Conservation (phyloP, 2,888 invertebrate genomes). For the Troides oblongomaculatus region DNA sequence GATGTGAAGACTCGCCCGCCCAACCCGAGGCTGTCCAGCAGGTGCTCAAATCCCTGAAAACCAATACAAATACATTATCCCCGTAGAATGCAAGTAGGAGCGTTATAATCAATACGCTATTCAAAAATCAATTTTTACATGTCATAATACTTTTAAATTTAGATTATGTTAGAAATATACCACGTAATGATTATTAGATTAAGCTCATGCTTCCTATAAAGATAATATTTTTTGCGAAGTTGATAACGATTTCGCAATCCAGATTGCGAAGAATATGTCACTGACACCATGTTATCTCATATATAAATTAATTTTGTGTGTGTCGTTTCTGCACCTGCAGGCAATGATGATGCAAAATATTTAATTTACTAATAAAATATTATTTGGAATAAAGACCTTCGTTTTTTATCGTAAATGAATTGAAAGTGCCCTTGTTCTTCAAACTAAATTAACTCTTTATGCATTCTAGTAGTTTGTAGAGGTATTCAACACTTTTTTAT, state of each 20-base stretch:
- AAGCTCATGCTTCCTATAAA: neutral
- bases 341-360: neutral
- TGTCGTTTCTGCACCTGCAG: neutral
- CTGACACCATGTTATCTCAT: neutral
- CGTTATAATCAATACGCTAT: too few relatives aligned
- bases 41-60: constrained; percentile 83
- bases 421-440: too few relatives aligned
- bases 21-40: constrained; percentile 83
- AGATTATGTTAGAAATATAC: constrained; percentile 3
- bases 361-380: too few relatives aligned
- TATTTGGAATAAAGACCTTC: too few relatives aligned
- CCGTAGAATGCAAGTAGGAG: too few relatives aligned
- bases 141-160: too few relatives aligned
- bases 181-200: constrained; percentile 4
- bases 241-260: constrained; percentile 3
- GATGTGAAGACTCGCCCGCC: constrained; percentile 81
- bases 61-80: neutral
- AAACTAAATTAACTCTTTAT: too few relatives aligned
- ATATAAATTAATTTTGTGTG: neutral
- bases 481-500: too few relatives aligned
- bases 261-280: constrained; percentile 15
- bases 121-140: too few relatives aligned
- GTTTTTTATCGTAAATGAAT: too few relatives aligned
- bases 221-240: constrained; percentile 8
- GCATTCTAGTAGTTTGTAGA: too few relatives aligned